These are phyloP conservation scores for Ceratosolen fusciceps DNA, from an alignment of 1,140 invertebrate species.

Conservation along the genomic window DNA sequence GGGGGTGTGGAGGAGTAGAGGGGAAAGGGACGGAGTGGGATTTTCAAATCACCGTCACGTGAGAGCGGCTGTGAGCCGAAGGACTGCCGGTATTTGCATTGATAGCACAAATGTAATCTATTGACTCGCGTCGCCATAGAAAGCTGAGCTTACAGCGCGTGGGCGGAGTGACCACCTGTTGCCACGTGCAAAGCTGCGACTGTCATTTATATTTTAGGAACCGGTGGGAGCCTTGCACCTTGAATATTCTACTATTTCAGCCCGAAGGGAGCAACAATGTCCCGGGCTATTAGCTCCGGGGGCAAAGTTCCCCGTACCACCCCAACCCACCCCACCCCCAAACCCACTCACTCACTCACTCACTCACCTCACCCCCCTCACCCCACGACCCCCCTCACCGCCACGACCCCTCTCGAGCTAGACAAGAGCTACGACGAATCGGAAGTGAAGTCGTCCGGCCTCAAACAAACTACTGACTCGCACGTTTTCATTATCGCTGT, in stretches of 20 bases:
- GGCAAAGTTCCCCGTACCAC: no score
- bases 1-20: no score
- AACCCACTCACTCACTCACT: not conserved
- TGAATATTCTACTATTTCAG: not conserved
- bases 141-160: slow-evolving; percentile 63
- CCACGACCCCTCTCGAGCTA: no score
- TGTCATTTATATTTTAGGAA: slow-evolving; percentile 68
- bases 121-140: slow-evolving; percentile 55
- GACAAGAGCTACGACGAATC: no score
- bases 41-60: slow-evolving; percentile 53
- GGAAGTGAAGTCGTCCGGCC: no score
- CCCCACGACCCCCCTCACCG: no score
- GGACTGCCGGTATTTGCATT: slow-evolving; percentile 67
- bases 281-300: not conserved
- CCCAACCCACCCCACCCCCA: no score
- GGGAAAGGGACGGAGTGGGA: no score
- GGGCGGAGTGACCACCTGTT: slow-evolving; percentile 70
- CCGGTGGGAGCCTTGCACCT: not conserved
- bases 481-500: no score
- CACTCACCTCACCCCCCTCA: not conserved
- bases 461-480: no score
- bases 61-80: slow-evolving; percentile 64
- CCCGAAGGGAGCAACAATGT: not conserved
- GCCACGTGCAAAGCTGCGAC: slow-evolving; percentile 50
- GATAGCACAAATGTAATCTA: slow-evolving; percentile 69